Evolutionary conservation across 2,888 invertebrate species (phyloP).

Genomic region (Cetonia aurata): DNA sequence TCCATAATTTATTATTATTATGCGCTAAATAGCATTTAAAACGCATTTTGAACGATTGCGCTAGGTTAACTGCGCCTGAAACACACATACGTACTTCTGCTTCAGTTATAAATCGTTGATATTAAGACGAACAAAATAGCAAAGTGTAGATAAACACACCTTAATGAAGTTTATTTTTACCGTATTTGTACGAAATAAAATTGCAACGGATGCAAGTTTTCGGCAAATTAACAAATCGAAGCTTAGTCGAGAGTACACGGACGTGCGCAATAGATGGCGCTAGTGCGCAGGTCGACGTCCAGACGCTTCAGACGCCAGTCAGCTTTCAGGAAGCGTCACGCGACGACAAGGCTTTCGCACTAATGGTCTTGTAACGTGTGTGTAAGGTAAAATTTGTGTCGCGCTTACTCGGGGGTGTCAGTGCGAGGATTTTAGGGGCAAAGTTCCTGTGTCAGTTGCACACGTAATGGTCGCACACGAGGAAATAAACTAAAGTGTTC

Average conservation of each 20-base stretch:
- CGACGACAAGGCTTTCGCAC: conserved; percentile 49
- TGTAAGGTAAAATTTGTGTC: conserved; percentile 20
- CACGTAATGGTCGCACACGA: background rate
- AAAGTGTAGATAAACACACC: too few relatives aligned
- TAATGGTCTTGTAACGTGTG: conserved; percentile 29
- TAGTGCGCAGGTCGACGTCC: conserved; percentile 68
- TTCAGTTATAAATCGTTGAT: too few relatives aligned
- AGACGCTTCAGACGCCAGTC: conserved; percentile 65
- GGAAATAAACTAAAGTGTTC: conserved; percentile 11
- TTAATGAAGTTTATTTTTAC: conserved; percentile 1
- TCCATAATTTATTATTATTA: too few relatives aligned
- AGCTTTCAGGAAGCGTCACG: conserved; percentile 59
- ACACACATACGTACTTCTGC: too few relatives aligned
- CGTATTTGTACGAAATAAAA: conserved; percentile 34
- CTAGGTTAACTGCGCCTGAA: too few relatives aligned
- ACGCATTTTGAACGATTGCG: too few relatives aligned
- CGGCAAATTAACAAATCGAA: conserved; percentile 65
- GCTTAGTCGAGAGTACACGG: conserved; percentile 62
- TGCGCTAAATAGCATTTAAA: too few relatives aligned
- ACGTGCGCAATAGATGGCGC: conserved; percentile 66
- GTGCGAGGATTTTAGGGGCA: background rate
- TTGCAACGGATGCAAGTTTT: conserved; percentile 48
- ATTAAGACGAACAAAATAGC: background rate
- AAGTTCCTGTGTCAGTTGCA: background rate
- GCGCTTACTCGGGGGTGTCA: conserved; percentile 3